A percentile compares a stretch with the other conserved stretches of the same genome.
phyloP scores from a whole-genome alignment of 2,888 invertebrate genomes.

The Nymphalis c-album region DNA sequence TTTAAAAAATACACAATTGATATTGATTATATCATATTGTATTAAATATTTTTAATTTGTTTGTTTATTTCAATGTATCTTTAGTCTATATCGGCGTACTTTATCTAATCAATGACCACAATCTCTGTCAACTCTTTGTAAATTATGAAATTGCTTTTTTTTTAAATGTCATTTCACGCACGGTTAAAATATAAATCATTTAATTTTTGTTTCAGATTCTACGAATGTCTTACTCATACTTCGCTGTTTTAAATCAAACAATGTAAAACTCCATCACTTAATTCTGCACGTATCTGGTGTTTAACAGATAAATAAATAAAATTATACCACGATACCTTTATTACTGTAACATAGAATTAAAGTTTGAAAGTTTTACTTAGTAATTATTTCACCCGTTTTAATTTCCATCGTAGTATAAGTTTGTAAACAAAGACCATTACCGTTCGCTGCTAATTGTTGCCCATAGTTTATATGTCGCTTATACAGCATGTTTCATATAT shows the following conservation, averaged over 20 bases:
- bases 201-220: constrained; percentile 58
- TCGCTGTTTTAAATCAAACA: constrained; percentile 65
- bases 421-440: constrained; percentile 43
- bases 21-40: too few relatives aligned
- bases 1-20: too few relatives aligned
- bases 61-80: too few relatives aligned
- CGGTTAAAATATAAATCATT: constrained; percentile 1
- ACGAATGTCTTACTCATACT: constrained; percentile 70
- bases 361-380: constrained; percentile 4
- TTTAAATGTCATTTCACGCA: too few relatives aligned
- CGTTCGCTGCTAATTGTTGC: constrained; percentile 19
- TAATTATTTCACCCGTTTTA: constrained; percentile 23
- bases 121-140: too few relatives aligned
- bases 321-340: not conserved
- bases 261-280: constrained; percentile 27
- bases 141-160: too few relatives aligned
- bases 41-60: too few relatives aligned
- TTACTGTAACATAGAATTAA: not conserved
- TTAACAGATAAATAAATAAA: not conserved
- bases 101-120: too few relatives aligned
- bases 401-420: constrained; percentile 37
- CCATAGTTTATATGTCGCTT: constrained; percentile 15
- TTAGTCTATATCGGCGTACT: too few relatives aligned
- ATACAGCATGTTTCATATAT: constrained; percentile 17
- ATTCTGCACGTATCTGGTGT: not conserved